Conservation (phyloP, 2,888 invertebrate genomes). For the Sesamia inferens region DNA sequence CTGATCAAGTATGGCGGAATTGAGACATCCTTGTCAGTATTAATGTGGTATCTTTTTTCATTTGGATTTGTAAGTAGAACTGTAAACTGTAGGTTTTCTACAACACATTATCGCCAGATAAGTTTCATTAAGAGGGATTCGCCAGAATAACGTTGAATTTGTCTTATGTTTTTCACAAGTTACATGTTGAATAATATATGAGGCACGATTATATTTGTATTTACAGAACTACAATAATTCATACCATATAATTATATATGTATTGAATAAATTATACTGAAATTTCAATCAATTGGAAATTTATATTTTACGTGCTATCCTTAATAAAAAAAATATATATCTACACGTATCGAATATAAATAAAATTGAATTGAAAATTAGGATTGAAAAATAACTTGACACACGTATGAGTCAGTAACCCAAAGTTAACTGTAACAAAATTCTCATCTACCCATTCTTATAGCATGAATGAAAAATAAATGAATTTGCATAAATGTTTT, state of each 20-base stretch:
- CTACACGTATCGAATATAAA: not conserved
- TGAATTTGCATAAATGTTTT: conserved; percentile 55
- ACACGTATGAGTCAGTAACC: conserved; percentile 59
- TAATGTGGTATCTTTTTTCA: not conserved
- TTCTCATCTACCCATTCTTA: conserved; percentile 57
- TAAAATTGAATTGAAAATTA: conserved; percentile 7
- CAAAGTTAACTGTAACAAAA: conserved; percentile 53
- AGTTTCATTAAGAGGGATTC: not conserved
- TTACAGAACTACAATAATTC: too few species aligned
- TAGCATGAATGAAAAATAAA: conserved; percentile 62
- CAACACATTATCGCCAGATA: not conserved
- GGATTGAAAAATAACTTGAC: conserved; percentile 33
- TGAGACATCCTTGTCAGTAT: conserved; percentile 31
- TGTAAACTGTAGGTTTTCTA: not conserved
- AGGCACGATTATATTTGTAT: too few species aligned
- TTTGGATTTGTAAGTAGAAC: conserved; percentile 6
- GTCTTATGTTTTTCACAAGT: too few species aligned
- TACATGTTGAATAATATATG: too few species aligned
- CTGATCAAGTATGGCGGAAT: conserved; percentile 33
- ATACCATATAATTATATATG: too few species aligned
- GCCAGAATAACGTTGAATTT: not conserved
- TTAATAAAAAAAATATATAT: not conserved
- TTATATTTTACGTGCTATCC: too few species aligned
- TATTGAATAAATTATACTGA: too few species aligned
- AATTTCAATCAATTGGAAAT: too few species aligned